phyloP scores from a whole-genome alignment of 2,888 invertebrate genomes.

The Anoncus sp. region DNA sequence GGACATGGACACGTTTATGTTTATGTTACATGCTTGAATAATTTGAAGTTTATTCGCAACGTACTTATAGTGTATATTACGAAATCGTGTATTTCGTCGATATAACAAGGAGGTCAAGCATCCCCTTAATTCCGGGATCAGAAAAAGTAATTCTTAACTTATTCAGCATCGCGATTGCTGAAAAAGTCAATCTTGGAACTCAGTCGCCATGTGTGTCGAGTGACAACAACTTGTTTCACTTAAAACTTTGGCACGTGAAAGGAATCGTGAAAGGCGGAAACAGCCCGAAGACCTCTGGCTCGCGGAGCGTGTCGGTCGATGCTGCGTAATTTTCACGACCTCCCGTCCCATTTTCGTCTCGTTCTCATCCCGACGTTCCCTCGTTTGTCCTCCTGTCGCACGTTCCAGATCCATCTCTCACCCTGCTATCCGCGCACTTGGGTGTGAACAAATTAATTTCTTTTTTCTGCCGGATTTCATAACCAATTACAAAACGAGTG shows the following conservation, averaged over 20 bases:
- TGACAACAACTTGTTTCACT: slow-evolving; percentile 68
- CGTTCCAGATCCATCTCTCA: not conserved
- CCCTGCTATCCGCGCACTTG: not conserved
- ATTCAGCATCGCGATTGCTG: slow-evolving; percentile 3
- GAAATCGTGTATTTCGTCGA: no score
- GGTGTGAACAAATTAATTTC: slow-evolving; percentile 33
- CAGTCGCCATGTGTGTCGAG: slow-evolving; percentile 2
- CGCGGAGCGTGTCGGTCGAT: slow-evolving; percentile 8
- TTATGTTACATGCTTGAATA: no score
- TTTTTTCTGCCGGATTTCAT: slow-evolving; percentile 19
- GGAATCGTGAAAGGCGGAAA: slow-evolving; percentile 64
- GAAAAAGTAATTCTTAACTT: slow-evolving; percentile 9
- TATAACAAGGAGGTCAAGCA: no score
- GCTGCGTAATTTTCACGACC: slow-evolving; percentile 38
- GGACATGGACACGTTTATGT: no score
- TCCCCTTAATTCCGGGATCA: not conserved
- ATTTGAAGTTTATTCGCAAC: no score
- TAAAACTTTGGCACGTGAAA: slow-evolving; percentile 73
- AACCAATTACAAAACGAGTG: slow-evolving; percentile 18
- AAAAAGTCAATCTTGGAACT: slow-evolving; percentile 16
- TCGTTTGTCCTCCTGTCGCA: not conserved
- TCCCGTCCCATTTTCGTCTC: not conserved
- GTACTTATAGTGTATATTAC: no score
- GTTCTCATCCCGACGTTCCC: not conserved
- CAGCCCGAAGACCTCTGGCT: slow-evolving; percentile 11